Percentiles rank a stretch among this genome's conserved stretches.
phyloP scores from a whole-genome alignment of 2,113 vertebrate genomes.

The Asarcornis scutulata region DNA sequence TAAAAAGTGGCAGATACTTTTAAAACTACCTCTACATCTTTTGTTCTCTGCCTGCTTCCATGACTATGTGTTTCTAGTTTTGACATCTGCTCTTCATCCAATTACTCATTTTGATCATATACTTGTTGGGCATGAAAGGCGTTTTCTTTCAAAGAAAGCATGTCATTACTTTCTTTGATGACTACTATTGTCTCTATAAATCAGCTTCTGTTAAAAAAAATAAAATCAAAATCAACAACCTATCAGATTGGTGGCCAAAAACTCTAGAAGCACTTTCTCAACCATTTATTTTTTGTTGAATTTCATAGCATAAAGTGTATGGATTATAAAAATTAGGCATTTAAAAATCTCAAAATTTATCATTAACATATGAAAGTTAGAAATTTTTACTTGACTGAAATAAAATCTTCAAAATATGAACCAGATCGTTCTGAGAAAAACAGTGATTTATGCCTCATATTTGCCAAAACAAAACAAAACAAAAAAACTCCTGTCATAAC shows the following conservation, averaged over 20 bases:
- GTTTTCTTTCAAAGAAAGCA: not conserved
- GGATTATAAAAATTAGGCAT: not conserved
- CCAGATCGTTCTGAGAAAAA: not conserved
- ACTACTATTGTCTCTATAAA: not conserved
- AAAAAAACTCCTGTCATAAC: not conserved
- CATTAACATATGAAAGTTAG: not conserved
- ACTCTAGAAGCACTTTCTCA: rapidly evolving
- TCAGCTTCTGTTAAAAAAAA: not conserved
- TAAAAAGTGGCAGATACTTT: conserved; percentile 1
- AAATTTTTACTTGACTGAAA: not conserved
- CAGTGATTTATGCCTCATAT: not conserved
- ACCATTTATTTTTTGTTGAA: not conserved
- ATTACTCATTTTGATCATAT: conserved; percentile 17
- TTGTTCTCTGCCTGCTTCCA: conserved; percentile 1
- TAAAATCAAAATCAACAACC: not conserved
- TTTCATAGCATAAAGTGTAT: not conserved
- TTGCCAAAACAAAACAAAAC: not conserved
- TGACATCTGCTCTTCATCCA: conserved; percentile 40
- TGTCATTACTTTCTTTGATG: not conserved
- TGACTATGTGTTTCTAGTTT: conserved; percentile 4
- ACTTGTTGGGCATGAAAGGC: not conserved
- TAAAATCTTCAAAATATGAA: not conserved
- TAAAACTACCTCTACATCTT: not conserved
- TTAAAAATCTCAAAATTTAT: not conserved
- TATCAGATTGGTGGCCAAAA: not conserved